Evolutionary conservation across 2,888 invertebrate species (phyloP).

Genomic region (Biston stratarius): DNA sequence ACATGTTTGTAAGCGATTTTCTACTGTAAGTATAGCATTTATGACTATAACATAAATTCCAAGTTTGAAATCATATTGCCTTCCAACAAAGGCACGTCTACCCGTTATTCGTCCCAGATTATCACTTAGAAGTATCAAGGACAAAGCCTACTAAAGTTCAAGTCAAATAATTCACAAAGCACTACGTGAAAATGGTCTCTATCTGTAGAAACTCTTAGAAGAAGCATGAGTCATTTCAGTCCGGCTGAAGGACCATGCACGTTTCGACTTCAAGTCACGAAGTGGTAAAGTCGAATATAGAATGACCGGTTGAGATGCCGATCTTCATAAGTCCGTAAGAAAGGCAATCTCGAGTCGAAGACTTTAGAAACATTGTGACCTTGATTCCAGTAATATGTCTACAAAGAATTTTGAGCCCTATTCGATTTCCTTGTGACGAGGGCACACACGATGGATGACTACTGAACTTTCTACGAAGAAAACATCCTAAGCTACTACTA

Average conservation of each 20-base stretch:
- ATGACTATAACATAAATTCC: neutral
- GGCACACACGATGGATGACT: no score
- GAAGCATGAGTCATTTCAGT: constrained; percentile 25
- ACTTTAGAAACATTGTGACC: neutral
- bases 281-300: constrained; percentile 32
- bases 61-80: neutral
- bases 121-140: constrained; percentile 16
- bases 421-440: no score
- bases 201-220: constrained; percentile 24
- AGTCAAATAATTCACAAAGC: constrained; percentile 28
- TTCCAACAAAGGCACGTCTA: neutral
- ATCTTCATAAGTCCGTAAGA: constrained; percentile 24
- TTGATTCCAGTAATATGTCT: neutral
- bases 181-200: constrained; percentile 31
- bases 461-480: no score
- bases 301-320: constrained; percentile 36
- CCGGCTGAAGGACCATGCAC: constrained; percentile 36
- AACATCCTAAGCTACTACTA: no score
- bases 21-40: neutral
- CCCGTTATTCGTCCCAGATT: constrained; percentile 5
- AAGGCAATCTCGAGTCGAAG: constrained; percentile 9
- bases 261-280: constrained; percentile 47
- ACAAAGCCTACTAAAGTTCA: constrained; percentile 18
- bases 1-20: neutral
- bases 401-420: neutral